Evolutionary conservation across 2,113 vertebrate genomes (phyloP).

Genomic region (Nannospalax galili): DNA sequence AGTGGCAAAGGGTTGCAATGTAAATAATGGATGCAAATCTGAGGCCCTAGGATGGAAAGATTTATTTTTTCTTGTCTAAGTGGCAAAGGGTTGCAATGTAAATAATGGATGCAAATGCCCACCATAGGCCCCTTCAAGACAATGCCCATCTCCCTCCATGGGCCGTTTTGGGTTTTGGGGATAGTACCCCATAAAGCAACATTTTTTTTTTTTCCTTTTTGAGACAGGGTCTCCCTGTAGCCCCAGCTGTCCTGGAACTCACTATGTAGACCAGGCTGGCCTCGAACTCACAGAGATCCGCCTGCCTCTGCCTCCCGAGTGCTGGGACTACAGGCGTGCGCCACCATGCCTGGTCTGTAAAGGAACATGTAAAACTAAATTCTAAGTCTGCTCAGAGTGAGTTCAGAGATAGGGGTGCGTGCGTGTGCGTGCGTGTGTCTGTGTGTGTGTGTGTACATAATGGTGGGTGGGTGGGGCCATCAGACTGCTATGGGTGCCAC

Average conservation of each 20-base stretch:
- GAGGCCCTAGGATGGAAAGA: not conserved
- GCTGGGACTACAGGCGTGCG: no score
- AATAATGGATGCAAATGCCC: not conserved
- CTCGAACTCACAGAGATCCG: no score
- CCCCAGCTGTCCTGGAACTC: no score
- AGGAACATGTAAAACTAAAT: not conserved
- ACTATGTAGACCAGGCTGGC: no score
- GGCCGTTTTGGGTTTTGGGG: not conserved
- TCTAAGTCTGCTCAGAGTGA: not conserved
- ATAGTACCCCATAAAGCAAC: not conserved
- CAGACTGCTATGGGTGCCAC: not conserved
- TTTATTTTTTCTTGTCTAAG: no score
- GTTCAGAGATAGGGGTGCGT: not conserved
- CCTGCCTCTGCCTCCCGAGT: no score
- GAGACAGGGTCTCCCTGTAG: no score
- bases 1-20: not conserved
- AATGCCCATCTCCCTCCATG: accelerated
- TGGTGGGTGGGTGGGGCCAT: not conserved
- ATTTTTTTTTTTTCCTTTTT: no score
- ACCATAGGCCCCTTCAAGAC: not conserved
- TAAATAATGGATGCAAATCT: not conserved
- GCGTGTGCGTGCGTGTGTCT: not conserved
- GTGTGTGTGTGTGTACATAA: not conserved
- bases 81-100: not conserved
- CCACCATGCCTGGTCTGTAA: no score